These are phyloP conservation scores for Coelopa pilipes DNA, from an alignment of 2,888 invertebrate genomes.

Conservation along the genomic window DNA sequence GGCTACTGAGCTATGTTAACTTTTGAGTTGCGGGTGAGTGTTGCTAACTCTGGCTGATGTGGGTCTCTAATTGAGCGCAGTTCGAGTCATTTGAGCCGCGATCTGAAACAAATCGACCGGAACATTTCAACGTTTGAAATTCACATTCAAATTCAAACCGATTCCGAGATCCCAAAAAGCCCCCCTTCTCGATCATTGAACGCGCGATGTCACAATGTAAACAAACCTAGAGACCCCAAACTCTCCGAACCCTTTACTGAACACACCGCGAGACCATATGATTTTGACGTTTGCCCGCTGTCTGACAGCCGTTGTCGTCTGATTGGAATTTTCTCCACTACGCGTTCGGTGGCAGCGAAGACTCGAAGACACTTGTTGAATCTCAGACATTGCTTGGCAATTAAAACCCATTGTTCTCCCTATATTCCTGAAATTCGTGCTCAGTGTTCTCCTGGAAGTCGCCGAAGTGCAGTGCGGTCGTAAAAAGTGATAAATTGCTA, in stretches of 20 bases:
- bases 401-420: slow-evolving; percentile 7
- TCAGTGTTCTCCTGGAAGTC: not conserved
- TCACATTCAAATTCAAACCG: no score
- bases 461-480: not conserved
- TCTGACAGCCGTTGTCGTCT: not conserved
- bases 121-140: no score
- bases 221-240: slow-evolving; percentile 31
- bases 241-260: slow-evolving; percentile 21
- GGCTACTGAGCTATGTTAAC: no score
- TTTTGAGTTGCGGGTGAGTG: no score
- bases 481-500: not conserved
- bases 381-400: slow-evolving; percentile 13
- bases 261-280: slow-evolving; percentile 49
- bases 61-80: no score
- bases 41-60: no score
- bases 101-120: no score
- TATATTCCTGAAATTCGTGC: slow-evolving; percentile 9
- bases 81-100: no score
- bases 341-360: not conserved
- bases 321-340: slow-evolving; percentile 19
- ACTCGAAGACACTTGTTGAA: slow-evolving; percentile 40
- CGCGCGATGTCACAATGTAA: not conserved
- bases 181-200: no score
- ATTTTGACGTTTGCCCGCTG: slow-evolving; percentile 50
- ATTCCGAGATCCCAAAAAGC: no score